Percentiles rank a stretch among this genome's conserved stretches.
These are phyloP conservation scores for Drosophila subsilvestris DNA, from an alignment of 2,888 invertebrate genomes.

Conservation along the genomic window DNA sequence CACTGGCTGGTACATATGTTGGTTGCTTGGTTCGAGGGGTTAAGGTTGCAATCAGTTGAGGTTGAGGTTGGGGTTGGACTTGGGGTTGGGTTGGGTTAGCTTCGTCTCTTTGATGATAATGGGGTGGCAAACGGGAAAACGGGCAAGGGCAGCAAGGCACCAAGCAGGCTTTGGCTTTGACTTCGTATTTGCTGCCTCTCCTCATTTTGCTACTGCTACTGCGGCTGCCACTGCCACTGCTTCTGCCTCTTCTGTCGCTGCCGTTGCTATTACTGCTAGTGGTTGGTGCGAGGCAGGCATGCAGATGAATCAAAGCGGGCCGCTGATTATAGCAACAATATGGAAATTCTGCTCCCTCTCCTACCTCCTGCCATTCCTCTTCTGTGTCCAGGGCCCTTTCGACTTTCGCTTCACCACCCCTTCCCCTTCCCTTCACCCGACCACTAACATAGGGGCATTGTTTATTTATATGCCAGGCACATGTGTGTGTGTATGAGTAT, in stretches of 20 bases:
- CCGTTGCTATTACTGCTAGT: constrained; percentile 10
- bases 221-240: constrained; percentile 14
- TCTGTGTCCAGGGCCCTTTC: not conserved
- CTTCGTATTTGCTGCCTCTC: constrained; percentile 27
- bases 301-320: constrained; percentile 76
- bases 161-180: constrained; percentile 38
- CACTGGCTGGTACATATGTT: not conserved
- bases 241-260: constrained; percentile 2
- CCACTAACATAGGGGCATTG: constrained; percentile 65
- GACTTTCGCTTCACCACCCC: constrained; percentile 20
- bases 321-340: constrained; percentile 78
- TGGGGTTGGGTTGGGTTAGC: constrained; percentile 23
- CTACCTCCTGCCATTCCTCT: constrained; percentile 8
- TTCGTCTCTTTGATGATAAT: constrained; percentile 44
- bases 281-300: constrained; percentile 42
- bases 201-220: constrained; percentile 17
- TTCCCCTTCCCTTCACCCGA: constrained; percentile 18
- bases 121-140: constrained; percentile 39
- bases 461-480: constrained; percentile 68
- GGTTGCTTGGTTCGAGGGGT: constrained; percentile 1
- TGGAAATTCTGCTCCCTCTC: constrained; percentile 57
- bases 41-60: constrained; percentile 14
- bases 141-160: constrained; percentile 8
- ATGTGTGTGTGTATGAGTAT: constrained; percentile 25
- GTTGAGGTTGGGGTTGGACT: constrained; percentile 12